Conservation (phyloP, 2,113 vertebrate species). For the Anarhynchus alexandrinus region DNA sequence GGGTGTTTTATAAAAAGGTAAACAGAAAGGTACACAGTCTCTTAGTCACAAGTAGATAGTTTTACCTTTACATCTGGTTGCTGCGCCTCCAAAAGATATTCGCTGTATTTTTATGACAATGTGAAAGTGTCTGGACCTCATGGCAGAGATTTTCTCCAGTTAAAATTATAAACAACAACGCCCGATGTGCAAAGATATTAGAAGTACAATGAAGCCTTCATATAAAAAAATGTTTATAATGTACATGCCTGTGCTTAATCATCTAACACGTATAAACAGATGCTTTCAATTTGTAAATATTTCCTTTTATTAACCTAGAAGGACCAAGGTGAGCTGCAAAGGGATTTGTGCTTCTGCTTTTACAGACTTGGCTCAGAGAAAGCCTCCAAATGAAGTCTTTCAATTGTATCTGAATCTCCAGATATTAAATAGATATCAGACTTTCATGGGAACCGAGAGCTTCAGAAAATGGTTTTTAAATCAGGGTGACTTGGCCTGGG, state of each 20-base stretch:
- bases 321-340: neutral
- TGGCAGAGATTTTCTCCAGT: neutral
- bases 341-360: neutral
- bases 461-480: conserved; percentile 63
- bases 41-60: neutral
- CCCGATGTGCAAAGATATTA: neutral
- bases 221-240: neutral
- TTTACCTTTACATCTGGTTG: neutral
- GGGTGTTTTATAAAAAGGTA: neutral
- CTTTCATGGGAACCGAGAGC: conserved; percentile 51
- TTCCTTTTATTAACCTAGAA: neutral
- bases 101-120: neutral
- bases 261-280: neutral
- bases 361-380: neutral
- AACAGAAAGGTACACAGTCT: neutral
- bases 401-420: neutral
- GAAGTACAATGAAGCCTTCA: neutral
- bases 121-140: neutral
- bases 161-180: neutral
- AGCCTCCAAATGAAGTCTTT: neutral
- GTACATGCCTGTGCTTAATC: neutral
- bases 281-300: neutral
- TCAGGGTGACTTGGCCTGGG: conserved; percentile 57
- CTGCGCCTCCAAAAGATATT: neutral
- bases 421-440: neutral